Evolutionary conservation across 2,797 vertebrate species (phyloP).

Genomic region (Rhynchotus rufescens): DNA sequence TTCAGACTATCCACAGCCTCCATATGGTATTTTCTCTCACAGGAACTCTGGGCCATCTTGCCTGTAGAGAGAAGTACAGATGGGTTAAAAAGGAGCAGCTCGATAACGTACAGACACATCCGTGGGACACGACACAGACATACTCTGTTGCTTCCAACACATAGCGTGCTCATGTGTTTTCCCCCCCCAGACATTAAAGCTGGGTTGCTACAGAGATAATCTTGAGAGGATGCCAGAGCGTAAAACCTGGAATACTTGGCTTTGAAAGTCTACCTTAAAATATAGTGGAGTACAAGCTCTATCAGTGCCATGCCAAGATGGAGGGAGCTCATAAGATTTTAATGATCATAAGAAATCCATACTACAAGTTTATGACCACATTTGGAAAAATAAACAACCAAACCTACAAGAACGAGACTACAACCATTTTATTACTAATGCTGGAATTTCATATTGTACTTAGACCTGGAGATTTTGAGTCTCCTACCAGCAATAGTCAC

Average conservation of each 20-base stretch:
- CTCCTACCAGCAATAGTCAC: not conserved
- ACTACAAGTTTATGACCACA: not conserved
- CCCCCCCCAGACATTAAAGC: not conserved
- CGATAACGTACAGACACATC: not conserved
- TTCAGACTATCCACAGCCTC: not conserved
- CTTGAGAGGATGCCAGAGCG: not conserved
- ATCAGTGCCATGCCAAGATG: not conserved
- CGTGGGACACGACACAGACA: not conserved
- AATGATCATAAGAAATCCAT: not conserved
- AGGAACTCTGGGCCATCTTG: not conserved
- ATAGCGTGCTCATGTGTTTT: not conserved
- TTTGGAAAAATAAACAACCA: not conserved
- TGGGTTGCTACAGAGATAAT: not conserved
- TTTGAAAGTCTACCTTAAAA: not conserved
- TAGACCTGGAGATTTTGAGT: not conserved
- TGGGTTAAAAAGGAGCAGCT: not conserved
- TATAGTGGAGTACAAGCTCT: not conserved
- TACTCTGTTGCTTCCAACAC: not conserved
- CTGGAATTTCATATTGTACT: not conserved
- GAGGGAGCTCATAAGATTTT: not conserved
- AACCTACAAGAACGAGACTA: not conserved
- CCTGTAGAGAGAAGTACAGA: not conserved
- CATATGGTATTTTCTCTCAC: no score
- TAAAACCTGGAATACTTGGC: not conserved
- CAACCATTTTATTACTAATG: not conserved